Evolutionary conservation across 2,797 vertebrate genomes (phyloP), one percentile per base, ranked within the genome.

Genomic region (Gadopsis marmoratus): DNA sequence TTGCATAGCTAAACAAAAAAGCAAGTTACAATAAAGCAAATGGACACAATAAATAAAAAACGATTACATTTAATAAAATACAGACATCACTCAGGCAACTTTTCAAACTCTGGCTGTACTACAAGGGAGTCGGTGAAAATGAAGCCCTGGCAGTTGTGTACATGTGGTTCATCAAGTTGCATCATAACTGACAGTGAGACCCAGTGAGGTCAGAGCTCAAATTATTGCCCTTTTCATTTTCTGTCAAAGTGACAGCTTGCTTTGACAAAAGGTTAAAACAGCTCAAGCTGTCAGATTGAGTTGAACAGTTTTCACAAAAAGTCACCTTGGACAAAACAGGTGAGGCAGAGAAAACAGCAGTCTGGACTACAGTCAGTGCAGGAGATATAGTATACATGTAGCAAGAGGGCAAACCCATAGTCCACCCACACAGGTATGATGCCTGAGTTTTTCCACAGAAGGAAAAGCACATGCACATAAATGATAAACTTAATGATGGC

Each of bases 151-250:
- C 33, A 43, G 8, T 1, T 61, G 17, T 7, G 4, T 9, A 26
- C 7, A 17, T 7, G 35, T 33, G 26, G 70, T 80, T 71, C 61
- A 60, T 64, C 8, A 47, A 14, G 41, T 80, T 72, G 23, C 64
- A 58, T 78, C 64, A 78, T 29, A 5, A 58, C 29, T n/a, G 45
- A 74, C 12, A 65, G 13, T 10, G 13, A 43, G 29, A 66, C 26
- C 17, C 13, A 53, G 47, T 13, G 6, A 71, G 55, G 9, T 59
- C 26, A 2, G 4, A 31, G 47, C 39, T 33, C 48, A 61, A 48
- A 7, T 50, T 0, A 47, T 74, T 61, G 21, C 7, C 3, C 5
- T 14, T 61, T 45, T 47, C 16, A 50, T 35, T 55, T 70, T 74
- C 29, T 29, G 6, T 10, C 23, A 43, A 47, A 65, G 37, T 48